phyloP scores from a whole-genome alignment of 2,888 invertebrate genomes.

The Parnassius orleans region DNA sequence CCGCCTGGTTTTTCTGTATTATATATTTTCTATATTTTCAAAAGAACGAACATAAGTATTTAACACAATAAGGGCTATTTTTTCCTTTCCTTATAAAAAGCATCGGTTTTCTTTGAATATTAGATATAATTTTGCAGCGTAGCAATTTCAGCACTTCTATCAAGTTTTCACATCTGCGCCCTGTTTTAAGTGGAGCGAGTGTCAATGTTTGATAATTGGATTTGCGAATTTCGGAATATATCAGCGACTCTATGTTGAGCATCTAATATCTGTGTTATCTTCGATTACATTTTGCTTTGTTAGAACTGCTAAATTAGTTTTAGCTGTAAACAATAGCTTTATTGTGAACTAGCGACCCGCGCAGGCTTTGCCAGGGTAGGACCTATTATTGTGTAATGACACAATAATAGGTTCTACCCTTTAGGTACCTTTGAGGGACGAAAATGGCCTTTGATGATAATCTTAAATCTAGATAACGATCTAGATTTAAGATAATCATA shows the following conservation, averaged over 20 bases:
- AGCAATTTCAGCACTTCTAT: background rate
- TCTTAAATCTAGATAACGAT: no score
- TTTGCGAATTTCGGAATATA: constrained; percentile 14
- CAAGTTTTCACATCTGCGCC: constrained; percentile 4
- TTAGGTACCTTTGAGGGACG: no score
- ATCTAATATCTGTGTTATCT: constrained; percentile 6
- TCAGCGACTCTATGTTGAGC: constrained; percentile 4
- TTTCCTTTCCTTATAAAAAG: no score
- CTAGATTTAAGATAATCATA: background rate
- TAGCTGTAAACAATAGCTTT: background rate
- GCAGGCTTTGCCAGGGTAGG: background rate
- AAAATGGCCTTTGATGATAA: no score
- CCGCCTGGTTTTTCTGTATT: no score
- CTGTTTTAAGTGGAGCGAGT: constrained; percentile 5
- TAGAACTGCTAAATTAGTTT: background rate
- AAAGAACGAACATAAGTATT: no score
- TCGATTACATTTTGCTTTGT: constrained; percentile 10
- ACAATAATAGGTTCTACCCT: no score
- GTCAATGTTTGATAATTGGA: constrained; percentile 19
- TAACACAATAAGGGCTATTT: no score
- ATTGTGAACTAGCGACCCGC: background rate
- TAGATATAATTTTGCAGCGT: no score
- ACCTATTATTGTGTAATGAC: background rate
- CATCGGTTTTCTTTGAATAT: no score
- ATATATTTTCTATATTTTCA: no score